These are phyloP conservation scores for Strix occidentalis DNA, from an alignment of 2,797 vertebrate species.

Conservation along the genomic window DNA sequence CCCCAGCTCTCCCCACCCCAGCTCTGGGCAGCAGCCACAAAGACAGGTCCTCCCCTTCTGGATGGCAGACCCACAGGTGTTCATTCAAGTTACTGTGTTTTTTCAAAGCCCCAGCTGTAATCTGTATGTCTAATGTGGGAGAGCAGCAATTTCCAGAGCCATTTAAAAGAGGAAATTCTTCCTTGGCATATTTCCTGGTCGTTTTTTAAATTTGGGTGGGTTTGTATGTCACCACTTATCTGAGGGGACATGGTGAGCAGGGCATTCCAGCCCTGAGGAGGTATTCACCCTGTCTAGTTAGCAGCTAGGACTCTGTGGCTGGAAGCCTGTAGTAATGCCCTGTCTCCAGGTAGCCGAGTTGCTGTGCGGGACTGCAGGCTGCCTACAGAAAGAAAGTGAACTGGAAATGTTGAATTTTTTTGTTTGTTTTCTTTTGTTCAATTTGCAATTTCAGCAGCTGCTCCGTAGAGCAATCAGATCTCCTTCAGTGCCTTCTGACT, in stretches of 20 bases:
- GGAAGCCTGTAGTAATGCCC: background rate
- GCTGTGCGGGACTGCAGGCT: fast-evolving
- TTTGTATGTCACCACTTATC: background rate
- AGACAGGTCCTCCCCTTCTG: background rate
- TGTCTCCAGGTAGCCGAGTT: background rate
- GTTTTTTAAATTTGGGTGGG: background rate
- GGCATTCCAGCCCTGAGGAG: background rate
- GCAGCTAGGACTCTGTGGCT: background rate
- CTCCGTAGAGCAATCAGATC: background rate
- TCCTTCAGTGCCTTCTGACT: background rate
- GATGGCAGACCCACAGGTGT: background rate
- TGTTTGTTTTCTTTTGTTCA: background rate
- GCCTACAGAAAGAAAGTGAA: background rate
- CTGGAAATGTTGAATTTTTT: background rate
- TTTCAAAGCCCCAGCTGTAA: background rate
- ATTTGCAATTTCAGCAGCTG: background rate
- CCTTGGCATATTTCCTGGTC: background rate
- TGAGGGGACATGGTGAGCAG: background rate
- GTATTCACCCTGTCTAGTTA: background rate
- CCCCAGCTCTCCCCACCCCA: background rate
- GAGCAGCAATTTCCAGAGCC: background rate
- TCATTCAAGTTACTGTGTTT: background rate
- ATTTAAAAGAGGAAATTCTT: background rate
- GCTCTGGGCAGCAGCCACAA: background rate
- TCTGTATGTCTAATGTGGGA: background rate